Evolutionary conservation across 2,113 vertebrate species (phyloP).

Genomic region (Myotis davidii): DNA sequence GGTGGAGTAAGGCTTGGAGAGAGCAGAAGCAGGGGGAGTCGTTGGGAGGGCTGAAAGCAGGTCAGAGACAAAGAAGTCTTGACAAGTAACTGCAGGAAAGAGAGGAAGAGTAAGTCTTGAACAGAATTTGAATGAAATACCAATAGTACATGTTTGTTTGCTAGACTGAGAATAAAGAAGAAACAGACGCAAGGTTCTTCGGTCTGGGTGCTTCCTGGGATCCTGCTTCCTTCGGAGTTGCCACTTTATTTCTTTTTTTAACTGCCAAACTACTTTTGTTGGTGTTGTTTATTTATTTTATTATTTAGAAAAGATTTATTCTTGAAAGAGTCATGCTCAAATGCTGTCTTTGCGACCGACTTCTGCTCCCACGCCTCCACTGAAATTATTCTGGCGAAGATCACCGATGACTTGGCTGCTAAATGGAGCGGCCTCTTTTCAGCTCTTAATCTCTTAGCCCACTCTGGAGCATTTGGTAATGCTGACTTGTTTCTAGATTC

Average conservation of each 20-base stretch:
- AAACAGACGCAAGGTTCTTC: background rate
- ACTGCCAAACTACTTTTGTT: background rate
- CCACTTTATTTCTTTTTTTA: background rate
- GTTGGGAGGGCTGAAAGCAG: background rate
- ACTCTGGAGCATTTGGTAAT: background rate
- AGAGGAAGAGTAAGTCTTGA: background rate
- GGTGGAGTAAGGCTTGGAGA: background rate
- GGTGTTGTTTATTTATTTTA: too few relatives aligned
- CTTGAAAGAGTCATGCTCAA: background rate
- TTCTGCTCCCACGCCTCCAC: background rate
- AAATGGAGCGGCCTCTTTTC: background rate
- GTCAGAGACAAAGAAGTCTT: background rate
- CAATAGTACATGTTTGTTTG: background rate
- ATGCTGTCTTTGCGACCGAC: background rate
- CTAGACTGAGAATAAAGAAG: background rate
- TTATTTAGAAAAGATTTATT: too few relatives aligned
- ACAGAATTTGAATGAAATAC: background rate
- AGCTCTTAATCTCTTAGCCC: background rate
- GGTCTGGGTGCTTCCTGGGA: background rate
- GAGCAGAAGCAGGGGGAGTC: background rate
- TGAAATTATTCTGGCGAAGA: background rate
- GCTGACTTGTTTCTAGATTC: background rate
- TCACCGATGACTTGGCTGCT: background rate
- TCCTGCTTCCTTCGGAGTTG: background rate
- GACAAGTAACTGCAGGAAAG: background rate